phyloP scores from a whole-genome alignment of 2,797 vertebrate genomes.

The Neostethus bicornis region DNA sequence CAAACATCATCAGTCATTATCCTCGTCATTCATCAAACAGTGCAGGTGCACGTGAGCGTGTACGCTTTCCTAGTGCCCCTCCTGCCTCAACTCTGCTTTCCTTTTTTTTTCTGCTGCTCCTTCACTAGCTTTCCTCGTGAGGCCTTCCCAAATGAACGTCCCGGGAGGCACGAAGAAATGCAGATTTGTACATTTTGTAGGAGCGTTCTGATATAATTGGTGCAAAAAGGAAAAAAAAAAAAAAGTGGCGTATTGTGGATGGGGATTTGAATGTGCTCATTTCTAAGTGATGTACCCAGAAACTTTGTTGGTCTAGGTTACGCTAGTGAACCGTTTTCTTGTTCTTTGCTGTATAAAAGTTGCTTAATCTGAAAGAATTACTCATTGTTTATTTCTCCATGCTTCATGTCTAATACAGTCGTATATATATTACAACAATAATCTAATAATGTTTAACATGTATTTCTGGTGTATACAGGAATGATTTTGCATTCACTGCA shows the following conservation, averaged over 20 bases:
- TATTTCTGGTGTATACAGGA: too few relatives aligned
- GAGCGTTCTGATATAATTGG: slow-evolving; percentile 44
- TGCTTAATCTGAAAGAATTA: too few relatives aligned
- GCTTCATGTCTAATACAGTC: too few relatives aligned
- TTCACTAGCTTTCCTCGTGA: slow-evolving; percentile 39
- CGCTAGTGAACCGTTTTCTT: not conserved
- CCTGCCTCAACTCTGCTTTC: slow-evolving; percentile 20
- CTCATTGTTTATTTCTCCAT: too few relatives aligned
- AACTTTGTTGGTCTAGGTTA: not conserved
- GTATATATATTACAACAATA: too few relatives aligned
- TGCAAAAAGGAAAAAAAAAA: slow-evolving; percentile 30
- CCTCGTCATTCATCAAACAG: slow-evolving; percentile 77
- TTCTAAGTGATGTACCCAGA: not conserved
- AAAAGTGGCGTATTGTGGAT: slow-evolving; percentile 1
- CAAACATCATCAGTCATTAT: slow-evolving; percentile 80
- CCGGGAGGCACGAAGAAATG: slow-evolving; percentile 48
- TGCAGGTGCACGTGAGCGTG: slow-evolving; percentile 67
- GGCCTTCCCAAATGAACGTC: slow-evolving; percentile 51
- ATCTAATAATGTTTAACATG: too few relatives aligned
- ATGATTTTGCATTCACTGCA: too few relatives aligned
- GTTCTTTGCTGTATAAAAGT: too few relatives aligned
- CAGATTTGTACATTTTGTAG: slow-evolving; percentile 52
- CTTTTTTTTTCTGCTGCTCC: slow-evolving; percentile 48
- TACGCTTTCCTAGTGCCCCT: slow-evolving; percentile 12
- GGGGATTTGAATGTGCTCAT: slow-evolving; percentile 20